Evolutionary conservation across 2,113 vertebrate species (phyloP), one percentile per base, ranked within the genome.

Genomic region (Meriones unguiculatus): DNA sequence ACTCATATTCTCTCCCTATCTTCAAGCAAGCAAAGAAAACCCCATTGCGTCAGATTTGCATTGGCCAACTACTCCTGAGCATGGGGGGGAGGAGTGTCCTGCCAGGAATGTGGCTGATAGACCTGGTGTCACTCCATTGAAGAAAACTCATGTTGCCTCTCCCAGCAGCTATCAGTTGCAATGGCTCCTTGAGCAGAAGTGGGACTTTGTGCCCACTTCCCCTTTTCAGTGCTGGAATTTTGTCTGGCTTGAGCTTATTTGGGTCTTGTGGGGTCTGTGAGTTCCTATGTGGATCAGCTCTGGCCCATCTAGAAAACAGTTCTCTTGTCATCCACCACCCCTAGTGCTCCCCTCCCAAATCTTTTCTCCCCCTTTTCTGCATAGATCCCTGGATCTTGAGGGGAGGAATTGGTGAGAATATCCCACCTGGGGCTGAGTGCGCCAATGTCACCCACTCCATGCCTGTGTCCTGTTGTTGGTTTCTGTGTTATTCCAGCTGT

Each of bases 321-420:
- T 11, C 46, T 8, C 25, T 28, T 85, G 14, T 2, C 0, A 0
- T 65, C 14, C 9, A 18, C 11, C 59, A 30, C 8, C n/a, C 64
- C 59, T 84, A n/a, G 57, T n/a, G 41, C 15, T 46, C 46, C 5
- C 46, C 41, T 41, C 38, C 30, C 30, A 82, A n/a, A 59, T 38
- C 54, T 59, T 35, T 25, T 64, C 8, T 41, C 20, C 5, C 1
- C n/a, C 11, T 9, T 64, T 64, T 64, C n/a, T 84, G 5, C 81
- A 64, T 17, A 64, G 13, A 28, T 41, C 8, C 59, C 81, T 84
- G 59, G 41, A n/a, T n/a, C 14, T 41, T 30, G 59, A 85, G 24
- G 1, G 4, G 7, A 46, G 35, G 54, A 81, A 54, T 59, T 81
- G 30, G 54, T 35, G 30, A 35, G 54, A 50, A 57, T 24, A 81